Conservation (phyloP, 2,797 vertebrate species). For the Xiphorhynchus erythropygius region DNA sequence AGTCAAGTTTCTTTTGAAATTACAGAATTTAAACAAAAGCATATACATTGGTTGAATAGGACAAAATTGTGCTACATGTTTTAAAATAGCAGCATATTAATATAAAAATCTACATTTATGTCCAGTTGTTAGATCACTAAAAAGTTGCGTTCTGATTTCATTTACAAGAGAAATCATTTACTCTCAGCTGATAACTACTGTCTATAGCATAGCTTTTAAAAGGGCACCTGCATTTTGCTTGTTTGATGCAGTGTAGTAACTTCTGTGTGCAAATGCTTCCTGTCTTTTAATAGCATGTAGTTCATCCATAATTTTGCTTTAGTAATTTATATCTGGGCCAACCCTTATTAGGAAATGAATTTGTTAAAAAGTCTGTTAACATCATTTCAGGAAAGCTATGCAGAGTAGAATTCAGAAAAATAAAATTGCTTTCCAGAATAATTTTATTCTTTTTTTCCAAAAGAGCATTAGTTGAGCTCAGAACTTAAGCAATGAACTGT, state of each 20-base stretch:
- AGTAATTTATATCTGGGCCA: neutral
- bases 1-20: neutral
- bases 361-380: neutral
- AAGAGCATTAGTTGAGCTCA: neutral
- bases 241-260: neutral
- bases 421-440: neutral
- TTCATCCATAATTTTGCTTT: neutral
- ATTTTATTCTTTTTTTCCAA: neutral
- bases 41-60: neutral
- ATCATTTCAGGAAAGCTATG: neutral
- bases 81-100: neutral
- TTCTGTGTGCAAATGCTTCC: neutral
- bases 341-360: neutral
- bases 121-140: neutral
- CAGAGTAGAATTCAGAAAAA: neutral
- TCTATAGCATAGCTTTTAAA: neutral
- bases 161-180: neutral
- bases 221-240: neutral
- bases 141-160: neutral
- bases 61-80: neutral
- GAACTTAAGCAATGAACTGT: neutral
- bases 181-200: neutral
- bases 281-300: neutral
- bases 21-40: neutral
- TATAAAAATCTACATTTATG: neutral